phyloP scores from a whole-genome alignment of 2,113 vertebrate species.

The Lipophrys pholis region DNA sequence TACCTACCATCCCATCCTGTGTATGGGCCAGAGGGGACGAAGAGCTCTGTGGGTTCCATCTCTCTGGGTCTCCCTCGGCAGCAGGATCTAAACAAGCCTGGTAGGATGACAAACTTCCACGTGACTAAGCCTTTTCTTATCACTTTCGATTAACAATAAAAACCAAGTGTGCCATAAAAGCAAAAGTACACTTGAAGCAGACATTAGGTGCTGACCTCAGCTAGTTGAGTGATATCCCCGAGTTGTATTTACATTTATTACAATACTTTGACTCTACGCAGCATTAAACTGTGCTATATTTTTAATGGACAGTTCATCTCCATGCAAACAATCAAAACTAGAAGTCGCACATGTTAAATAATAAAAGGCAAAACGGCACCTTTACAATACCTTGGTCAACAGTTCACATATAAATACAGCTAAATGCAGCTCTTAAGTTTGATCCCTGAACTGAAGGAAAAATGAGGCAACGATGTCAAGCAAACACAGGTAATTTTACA shows the following conservation, averaged over 20 bases:
- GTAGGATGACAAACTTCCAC: slow-evolving; percentile 76
- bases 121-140: not conserved
- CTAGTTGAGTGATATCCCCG: not conserved
- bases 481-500: too few species aligned
- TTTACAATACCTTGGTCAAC: too few species aligned
- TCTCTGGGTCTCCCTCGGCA: slow-evolving; percentile 95
- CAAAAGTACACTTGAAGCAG: not conserved
- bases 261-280: not conserved
- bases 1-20: slow-evolving; percentile 93
- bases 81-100: slow-evolving; percentile 91
- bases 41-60: slow-evolving; percentile 94
- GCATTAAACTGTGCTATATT: not conserved
- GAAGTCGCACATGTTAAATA: not conserved
- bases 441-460: too few species aligned
- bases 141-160: not conserved
- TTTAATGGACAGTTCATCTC: not conserved
- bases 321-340: not conserved
- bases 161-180: slow-evolving; percentile 2
- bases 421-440: too few species aligned
- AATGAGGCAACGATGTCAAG: too few species aligned
- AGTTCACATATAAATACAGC: too few species aligned
- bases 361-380: not conserved
- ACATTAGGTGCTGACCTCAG: not conserved
- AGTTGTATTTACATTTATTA: not conserved
- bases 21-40: slow-evolving; percentile 90